A percentile compares a stretch with the other conserved stretches of the same genome.
phyloP scores from a whole-genome alignment of 1,140 invertebrate species.

The Zaprionus nigranus region DNA sequence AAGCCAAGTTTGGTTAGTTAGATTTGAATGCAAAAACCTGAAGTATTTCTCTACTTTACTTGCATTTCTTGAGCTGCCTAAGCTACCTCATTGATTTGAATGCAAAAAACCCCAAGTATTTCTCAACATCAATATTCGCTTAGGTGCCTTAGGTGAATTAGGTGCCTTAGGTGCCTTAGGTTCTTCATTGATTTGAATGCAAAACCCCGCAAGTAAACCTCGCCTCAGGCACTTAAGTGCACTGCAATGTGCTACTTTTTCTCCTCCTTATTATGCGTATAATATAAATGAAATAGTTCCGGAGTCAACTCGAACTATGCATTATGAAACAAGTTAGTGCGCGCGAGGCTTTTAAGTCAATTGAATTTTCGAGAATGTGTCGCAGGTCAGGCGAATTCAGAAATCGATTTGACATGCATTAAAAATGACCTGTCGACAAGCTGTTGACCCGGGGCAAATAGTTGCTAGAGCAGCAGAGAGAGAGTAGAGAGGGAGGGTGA shows the following conservation, averaged over 20 bases:
- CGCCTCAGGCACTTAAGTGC: background rate
- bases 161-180: background rate
- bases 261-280: background rate
- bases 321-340: background rate
- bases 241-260: background rate
- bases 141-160: no score
- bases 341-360: slow-evolving; percentile 15
- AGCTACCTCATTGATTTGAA: no score
- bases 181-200: background rate
- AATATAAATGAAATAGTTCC: background rate
- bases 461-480: background rate
- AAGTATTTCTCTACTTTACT: no score
- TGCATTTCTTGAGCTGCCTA: no score
- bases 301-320: background rate
- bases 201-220: no score
- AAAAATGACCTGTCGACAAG: slow-evolving; percentile 21
- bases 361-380: slow-evolving; percentile 1
- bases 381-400: slow-evolving; percentile 2
- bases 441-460: slow-evolving; percentile 29
- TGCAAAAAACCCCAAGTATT: no score
- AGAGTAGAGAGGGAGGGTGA: background rate
- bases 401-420: slow-evolving; percentile 36
- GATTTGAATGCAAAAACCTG: no score
- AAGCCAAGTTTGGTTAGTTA: no score
- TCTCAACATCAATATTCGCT: no score